Evolutionary conservation across 2,888 invertebrate species (phyloP), one percentile per base, ranked within the genome.

Genomic region (Euzophera pinguis): DNA sequence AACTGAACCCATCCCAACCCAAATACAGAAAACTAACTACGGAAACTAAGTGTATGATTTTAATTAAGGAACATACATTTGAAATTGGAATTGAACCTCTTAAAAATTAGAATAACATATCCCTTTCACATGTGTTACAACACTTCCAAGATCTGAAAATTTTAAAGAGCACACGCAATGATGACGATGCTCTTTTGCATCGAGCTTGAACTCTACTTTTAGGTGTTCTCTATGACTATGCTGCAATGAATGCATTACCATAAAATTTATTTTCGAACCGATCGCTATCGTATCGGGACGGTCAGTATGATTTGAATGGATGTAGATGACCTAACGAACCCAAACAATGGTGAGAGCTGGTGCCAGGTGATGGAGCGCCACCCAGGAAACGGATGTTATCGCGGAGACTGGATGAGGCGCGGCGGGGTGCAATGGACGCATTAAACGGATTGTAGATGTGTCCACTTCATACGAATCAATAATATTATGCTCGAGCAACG

Each of bases 381-480:
- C 77, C 79, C 82, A 76, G 78, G 75, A 75, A 71, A 74, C 73
- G 74, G 80, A 76, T 77, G 71, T 78, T 81, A 82, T 80, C 80
- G 60, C 65, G 68, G 63, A 62, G 59, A 43, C 42, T 60, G 59
- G 35, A 51, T 43, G 50, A 50, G 17, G 34, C 50, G 16, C 51
- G 42, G 51, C 43, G 51, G 51, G 51, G 51, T 35, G 43, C 43
- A 14, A 9, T 7, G 16, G 14, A 10, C 13, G 16, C 6, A 13
- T 9, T 7, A 9, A 14, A 39, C 8, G 16, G 16, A 39, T 7
- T 39, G 16, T 8, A 39, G 39, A 39, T 16, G 9, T 16, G 39
- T 16, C 39, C 22, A 22, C 22, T 22, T 22, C 22, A 3, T 22
- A 22, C n/a, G n/a, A n/a, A n/a, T n/a, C n/a, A n/a, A n/a, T n/a